phyloP scores from a whole-genome alignment of 1,140 invertebrate species.

The Bombus pascuorum region DNA sequence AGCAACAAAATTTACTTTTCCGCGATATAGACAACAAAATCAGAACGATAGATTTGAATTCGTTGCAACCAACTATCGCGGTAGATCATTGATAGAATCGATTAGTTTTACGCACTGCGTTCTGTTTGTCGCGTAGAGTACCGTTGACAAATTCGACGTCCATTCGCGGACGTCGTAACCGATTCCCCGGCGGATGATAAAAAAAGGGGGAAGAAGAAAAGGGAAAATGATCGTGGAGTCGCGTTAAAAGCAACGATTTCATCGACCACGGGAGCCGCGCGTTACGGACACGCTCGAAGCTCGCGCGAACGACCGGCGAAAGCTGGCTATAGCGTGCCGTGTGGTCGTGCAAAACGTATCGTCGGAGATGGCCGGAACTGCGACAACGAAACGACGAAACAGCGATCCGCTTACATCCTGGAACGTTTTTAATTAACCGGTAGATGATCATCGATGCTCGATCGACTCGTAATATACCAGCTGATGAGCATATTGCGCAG shows the following conservation, averaged over 20 bases:
- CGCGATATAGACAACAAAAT: no score
- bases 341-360: background rate
- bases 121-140: background rate
- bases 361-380: background rate
- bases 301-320: conserved; percentile 30
- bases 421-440: background rate
- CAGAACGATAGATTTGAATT: no score
- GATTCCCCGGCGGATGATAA: background rate
- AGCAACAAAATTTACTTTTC: background rate
- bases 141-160: background rate
- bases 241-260: conserved; percentile 57
- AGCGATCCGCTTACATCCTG: background rate
- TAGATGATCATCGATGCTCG: no score
- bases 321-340: background rate
- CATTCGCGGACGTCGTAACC: no score
- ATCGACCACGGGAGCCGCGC: conserved; percentile 21
- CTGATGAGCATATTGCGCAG: background rate
- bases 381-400: no score
- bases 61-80: no score
- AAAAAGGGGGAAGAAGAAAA: rapidly evolving
- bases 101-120: background rate
- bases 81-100: background rate
- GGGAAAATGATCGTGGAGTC: background rate
- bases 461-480: background rate
- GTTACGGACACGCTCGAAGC: conserved; percentile 36